Evolutionary conservation across 2,888 invertebrate species (phyloP).

Genomic region (Branchipolynoe longqiensis): DNA sequence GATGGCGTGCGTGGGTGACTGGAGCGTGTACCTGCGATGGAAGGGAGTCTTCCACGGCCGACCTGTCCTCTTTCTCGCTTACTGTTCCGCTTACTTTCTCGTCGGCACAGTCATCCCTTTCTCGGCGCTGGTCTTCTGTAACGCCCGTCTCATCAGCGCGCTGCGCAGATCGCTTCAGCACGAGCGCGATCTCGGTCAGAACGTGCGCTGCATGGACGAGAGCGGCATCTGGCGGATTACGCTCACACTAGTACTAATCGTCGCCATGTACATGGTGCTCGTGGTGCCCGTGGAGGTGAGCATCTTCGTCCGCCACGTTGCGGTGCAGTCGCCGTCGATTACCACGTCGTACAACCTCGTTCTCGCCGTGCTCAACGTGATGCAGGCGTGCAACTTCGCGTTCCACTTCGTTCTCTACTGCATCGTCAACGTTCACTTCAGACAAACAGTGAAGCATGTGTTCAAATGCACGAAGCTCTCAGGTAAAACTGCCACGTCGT

Average conservation of each 20-base stretch:
- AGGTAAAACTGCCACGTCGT: background rate
- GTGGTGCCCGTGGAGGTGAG: slow-evolving; percentile 23
- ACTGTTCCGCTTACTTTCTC: slow-evolving; percentile 10
- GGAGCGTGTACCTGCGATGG: background rate
- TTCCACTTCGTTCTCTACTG: slow-evolving; percentile 47
- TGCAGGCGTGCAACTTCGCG: slow-evolving; percentile 44
- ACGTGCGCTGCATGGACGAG: slow-evolving; percentile 8
- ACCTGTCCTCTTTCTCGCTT: background rate
- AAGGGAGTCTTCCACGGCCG: background rate
- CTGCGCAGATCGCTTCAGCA: background rate
- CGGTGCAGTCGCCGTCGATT: background rate
- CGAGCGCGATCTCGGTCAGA: slow-evolving; percentile 4
- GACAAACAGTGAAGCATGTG: slow-evolving; percentile 18
- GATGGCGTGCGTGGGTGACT: slow-evolving; percentile 18
- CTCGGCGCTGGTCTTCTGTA: slow-evolving; percentile 32
- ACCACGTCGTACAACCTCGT: background rate
- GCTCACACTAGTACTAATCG: slow-evolving; percentile 26
- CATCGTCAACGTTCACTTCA: slow-evolving; percentile 38
- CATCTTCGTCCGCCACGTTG: slow-evolving; percentile 4
- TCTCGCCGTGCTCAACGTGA: slow-evolving; percentile 20
- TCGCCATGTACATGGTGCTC: slow-evolving; percentile 44
- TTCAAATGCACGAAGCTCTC: slow-evolving; percentile 23
- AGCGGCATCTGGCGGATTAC: slow-evolving; percentile 19
- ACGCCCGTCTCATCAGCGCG: background rate
- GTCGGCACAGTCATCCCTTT: slow-evolving; percentile 25